Percentiles rank a stretch among this genome's conserved stretches.
Conservation (phyloP, 92 coral and sea anemone species). For the Palythoa heliodiscus region DNA sequence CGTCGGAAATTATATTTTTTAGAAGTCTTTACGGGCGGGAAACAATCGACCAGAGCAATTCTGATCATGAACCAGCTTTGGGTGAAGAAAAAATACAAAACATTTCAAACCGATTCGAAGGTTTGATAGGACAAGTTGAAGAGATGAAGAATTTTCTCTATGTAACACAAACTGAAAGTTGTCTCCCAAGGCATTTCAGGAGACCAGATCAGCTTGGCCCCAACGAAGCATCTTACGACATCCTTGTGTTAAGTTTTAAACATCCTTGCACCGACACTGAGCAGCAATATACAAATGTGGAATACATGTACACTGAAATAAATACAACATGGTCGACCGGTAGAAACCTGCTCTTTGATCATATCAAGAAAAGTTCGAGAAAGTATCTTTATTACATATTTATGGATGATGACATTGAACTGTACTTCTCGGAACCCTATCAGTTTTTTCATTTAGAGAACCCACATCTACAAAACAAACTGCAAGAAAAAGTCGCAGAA, state of each 20-base stretch:
- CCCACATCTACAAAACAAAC: slow-evolving; percentile 16
- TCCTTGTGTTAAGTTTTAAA: slow-evolving; percentile 52
- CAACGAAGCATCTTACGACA: slow-evolving; percentile 25
- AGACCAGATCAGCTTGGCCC: slow-evolving; percentile 58
- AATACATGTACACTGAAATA: slow-evolving; percentile 39
- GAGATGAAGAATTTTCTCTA: slow-evolving; percentile 47
- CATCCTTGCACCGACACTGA: slow-evolving; percentile 14
- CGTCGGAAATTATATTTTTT: not conserved
- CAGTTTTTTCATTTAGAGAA: slow-evolving; percentile 41
- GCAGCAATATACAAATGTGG: slow-evolving; percentile 36
- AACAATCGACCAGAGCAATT: not conserved
- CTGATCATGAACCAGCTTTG: not conserved
- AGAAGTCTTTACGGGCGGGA: not conserved
- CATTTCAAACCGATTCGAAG: not conserved
- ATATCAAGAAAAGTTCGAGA: slow-evolving; percentile 32
- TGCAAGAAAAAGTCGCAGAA: slow-evolving; percentile 30
- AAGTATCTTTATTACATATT: slow-evolving; percentile 61
- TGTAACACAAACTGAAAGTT: slow-evolving; percentile 56
- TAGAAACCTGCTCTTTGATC: slow-evolving; percentile 46
- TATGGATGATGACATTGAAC: slow-evolving; percentile 62
- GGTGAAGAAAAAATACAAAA: not conserved
- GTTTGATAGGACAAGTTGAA: not conserved
- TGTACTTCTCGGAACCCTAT: slow-evolving; percentile 55
- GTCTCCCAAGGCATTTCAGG: slow-evolving; percentile 51
- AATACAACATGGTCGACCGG: slow-evolving; percentile 65